Conservation (phyloP, 1,140 invertebrate species). For the Achroia grisella region DNA sequence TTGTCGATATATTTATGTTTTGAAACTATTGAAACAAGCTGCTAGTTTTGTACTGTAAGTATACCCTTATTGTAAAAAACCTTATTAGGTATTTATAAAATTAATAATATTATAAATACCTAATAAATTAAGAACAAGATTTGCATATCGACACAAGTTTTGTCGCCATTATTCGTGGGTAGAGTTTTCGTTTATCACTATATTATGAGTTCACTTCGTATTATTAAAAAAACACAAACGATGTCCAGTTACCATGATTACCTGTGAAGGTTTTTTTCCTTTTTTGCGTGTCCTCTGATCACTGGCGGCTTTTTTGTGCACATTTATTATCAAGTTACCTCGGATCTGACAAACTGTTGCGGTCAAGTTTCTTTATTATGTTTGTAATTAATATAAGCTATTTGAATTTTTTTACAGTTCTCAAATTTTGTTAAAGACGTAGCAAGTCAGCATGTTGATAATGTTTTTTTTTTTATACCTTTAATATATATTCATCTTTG, state of each 20-base stretch:
- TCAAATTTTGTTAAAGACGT: too few species aligned
- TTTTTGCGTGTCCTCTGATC: background rate
- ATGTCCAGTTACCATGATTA: constrained; percentile 1
- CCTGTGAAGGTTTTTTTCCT: background rate
- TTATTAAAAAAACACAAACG: background rate
- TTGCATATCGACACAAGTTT: too few species aligned
- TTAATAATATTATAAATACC: too few species aligned
- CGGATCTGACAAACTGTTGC: constrained; percentile 11
- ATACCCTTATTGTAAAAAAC: too few species aligned
- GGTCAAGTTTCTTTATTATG: constrained; percentile 10
- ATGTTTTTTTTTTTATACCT: background rate
- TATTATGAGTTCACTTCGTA: background rate
- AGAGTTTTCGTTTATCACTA: too few species aligned
- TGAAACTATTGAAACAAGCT: too few species aligned
- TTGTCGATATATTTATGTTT: too few species aligned
- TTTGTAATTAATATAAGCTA: background rate
- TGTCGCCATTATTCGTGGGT: too few species aligned
- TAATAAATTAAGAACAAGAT: too few species aligned
- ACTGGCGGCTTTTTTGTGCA: constrained; percentile 11
- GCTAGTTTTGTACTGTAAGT: too few species aligned
- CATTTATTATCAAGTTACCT: constrained; percentile 19
- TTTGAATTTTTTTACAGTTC: background rate
- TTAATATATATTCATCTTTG: background rate
- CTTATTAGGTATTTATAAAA: too few species aligned
- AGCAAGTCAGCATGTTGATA: background rate